Percentiles rank a stretch among this genome's conserved stretches.
Conservation (phyloP, 2,113 vertebrate species). For the Esox niger region DNA sequence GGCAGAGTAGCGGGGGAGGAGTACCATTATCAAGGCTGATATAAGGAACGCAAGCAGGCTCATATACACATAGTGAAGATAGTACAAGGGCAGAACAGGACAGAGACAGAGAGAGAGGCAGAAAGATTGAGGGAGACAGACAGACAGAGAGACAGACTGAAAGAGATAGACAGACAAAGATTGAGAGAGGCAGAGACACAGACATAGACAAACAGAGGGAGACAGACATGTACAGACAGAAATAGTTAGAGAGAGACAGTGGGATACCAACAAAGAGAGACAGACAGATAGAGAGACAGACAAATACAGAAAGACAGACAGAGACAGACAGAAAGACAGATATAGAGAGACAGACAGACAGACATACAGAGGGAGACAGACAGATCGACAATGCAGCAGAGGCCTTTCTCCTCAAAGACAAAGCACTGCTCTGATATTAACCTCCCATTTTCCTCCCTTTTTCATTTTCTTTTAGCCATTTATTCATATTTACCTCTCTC, state of each 20-base stretch:
- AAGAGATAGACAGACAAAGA: too few species aligned
- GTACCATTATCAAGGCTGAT: background rate
- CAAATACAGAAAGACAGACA: background rate
- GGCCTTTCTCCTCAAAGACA: background rate
- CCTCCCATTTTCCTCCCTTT: background rate
- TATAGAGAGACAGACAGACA: conserved; percentile 24
- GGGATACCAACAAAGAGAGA: conserved; percentile 11
- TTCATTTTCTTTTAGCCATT: background rate
- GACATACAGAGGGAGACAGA: conserved; percentile 2
- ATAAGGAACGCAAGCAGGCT: conserved; percentile 18
- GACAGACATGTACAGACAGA: conserved; percentile 20
- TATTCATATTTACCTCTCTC: conserved; percentile 28
- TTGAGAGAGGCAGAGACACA: too few species aligned
- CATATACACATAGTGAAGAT: background rate
- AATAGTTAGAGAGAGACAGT: too few species aligned
- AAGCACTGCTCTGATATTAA: background rate
- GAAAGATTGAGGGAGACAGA: too few species aligned
- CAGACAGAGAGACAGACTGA: too few species aligned
- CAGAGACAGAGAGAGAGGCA: conserved; percentile 12
- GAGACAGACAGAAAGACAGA: too few species aligned
- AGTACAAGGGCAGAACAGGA: conserved; percentile 26
- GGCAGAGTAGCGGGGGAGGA: background rate
- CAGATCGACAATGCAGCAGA: background rate
- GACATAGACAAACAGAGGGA: conserved; percentile 15
- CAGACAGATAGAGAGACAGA: conserved; percentile 11